phyloP scores from a whole-genome alignment of 2,797 vertebrate genomes.

The Huso huso region DNA sequence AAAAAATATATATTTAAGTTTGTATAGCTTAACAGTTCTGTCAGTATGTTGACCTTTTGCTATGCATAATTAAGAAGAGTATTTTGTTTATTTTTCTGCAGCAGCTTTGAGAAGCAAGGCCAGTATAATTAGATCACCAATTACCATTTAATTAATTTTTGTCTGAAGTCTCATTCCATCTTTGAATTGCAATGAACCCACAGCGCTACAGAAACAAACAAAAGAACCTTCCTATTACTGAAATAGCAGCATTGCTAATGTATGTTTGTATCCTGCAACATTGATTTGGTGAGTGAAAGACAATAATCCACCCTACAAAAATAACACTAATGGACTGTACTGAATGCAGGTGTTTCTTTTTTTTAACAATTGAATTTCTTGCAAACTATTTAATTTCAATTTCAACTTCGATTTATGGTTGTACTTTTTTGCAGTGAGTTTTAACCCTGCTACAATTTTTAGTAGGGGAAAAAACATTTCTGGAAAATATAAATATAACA shows the following conservation, averaged over 20 bases:
- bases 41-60: conserved; percentile 70
- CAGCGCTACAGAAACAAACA: conserved; percentile 61
- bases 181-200: conserved; percentile 57
- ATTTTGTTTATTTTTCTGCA: conserved; percentile 68
- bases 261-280: conserved; percentile 57
- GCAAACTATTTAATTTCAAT: neutral
- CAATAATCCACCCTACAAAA: conserved; percentile 54
- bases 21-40: conserved; percentile 67
- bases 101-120: conserved; percentile 63
- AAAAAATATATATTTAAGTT: neutral
- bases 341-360: neutral
- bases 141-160: conserved; percentile 76
- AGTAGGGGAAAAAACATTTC: conserved; percentile 1
- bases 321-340: conserved; percentile 24
- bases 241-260: conserved; percentile 56
- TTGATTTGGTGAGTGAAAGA: conserved; percentile 64
- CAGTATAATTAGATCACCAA: conserved; percentile 76
- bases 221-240: conserved; percentile 45
- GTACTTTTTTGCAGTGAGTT: neutral
- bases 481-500: conserved; percentile 3
- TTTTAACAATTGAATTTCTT: neutral
- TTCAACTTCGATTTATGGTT: neutral
- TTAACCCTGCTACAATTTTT: neutral
- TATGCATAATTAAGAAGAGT: conserved; percentile 64
- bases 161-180: conserved; percentile 70